Evolutionary conservation across 2,113 vertebrate genomes (phyloP), one percentile per base, ranked within the genome.

Genomic region (Chroicocephalus ridibundus): DNA sequence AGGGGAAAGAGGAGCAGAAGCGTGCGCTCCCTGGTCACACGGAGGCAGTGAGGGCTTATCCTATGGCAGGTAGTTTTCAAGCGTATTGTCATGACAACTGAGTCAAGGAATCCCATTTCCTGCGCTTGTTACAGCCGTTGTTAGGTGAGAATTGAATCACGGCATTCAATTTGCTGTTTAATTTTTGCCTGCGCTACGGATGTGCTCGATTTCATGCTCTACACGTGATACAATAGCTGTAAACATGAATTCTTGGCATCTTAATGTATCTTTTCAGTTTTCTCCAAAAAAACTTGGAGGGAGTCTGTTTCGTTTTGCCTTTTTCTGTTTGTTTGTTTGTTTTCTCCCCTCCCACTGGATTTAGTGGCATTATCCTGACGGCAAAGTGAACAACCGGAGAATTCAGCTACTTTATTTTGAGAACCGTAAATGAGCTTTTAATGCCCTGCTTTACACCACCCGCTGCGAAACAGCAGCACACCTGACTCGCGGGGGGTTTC

Each of bases 31-130:
- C 12, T 0, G 4, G 38, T 26, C 77, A 13, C 47, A 4, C 0
- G 0, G 51, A 25, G n/a, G 69, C 72, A 16, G 6, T 0, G 40
- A 65, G 76, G 80, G 61, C 4, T 91, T 49, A 3, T 58, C 61
- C 75, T 16, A 1, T 4, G 61, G 75, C 84, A 76, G 82, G 4
- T 42, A 9, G 34, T 76, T 82, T 85, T 69, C 70, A 46, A 10
- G 87, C 62, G 78, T 5, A 96, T 96, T 82, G 96, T 92, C 96
- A 95, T 96, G 95, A 97, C 96, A 96, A 94, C 96, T 93, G 88
- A 95, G 90, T 34, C 78, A 58, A 82, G 85, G 92, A 82, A 88
- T 96, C 77, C 87, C 88, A 86, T 88, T 40, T 54, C 75, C 91
- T 80, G 89, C 36, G 49, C 91, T 80, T 83, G 71, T 88, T 78